Conservation (phyloP, 2,797 vertebrate species). For the Rousettus madagascariensis region DNA sequence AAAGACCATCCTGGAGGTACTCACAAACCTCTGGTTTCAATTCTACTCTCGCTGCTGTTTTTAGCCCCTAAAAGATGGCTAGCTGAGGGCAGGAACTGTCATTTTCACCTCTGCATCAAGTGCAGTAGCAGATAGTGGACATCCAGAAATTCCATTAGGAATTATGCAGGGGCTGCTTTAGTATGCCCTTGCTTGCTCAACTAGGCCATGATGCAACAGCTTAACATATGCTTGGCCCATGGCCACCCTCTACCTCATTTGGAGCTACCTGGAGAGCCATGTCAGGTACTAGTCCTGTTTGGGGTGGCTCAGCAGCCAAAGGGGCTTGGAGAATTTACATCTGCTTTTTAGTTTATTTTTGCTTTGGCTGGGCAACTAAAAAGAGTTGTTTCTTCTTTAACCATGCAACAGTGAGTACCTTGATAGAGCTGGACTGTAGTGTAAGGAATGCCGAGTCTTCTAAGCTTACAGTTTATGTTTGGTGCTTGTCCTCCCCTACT, state of each 20-base stretch:
- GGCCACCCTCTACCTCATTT: not conserved
- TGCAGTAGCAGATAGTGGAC: not conserved
- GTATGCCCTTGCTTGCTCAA: not conserved
- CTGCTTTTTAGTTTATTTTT: not conserved
- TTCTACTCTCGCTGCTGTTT: not conserved
- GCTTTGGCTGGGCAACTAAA: not conserved
- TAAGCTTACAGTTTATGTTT: not conserved
- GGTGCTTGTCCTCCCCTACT: not conserved
- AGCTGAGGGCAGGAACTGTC: not conserved
- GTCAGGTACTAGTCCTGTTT: not conserved
- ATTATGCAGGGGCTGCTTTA: not conserved
- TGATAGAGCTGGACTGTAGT: not conserved
- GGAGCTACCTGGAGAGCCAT: not conserved
- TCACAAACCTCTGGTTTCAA: not conserved
- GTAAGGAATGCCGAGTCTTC: not conserved
- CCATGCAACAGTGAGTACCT: not conserved
- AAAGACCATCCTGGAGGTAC: not conserved
- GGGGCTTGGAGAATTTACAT: not conserved
- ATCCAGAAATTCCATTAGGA: not conserved
- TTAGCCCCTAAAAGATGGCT: not conserved
- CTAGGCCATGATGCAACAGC: not conserved
- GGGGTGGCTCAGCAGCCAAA: not conserved
- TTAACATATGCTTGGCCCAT: not conserved
- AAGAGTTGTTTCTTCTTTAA: not conserved
- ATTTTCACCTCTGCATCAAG: not conserved